Conservation (phyloP, 2,888 invertebrate genomes). For the Gandaritis pyraliata region DNA sequence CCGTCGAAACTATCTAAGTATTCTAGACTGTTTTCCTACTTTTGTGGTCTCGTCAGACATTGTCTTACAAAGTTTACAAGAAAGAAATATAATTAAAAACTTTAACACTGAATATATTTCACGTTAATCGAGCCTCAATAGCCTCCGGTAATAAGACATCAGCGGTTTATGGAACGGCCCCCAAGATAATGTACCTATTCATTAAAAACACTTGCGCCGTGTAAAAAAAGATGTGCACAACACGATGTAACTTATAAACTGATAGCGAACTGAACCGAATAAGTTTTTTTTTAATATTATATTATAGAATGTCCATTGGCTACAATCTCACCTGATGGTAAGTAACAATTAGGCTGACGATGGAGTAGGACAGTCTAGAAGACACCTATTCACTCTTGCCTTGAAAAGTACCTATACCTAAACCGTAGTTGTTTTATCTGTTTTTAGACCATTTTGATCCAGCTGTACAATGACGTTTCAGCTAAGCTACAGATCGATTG, state of each 20-base stretch:
- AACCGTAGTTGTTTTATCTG: too few species aligned
- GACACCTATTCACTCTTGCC: too few species aligned
- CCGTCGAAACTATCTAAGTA: not conserved
- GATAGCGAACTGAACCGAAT: constrained; percentile 8
- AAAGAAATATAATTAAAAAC: constrained; percentile 60
- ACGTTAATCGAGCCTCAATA: constrained; percentile 65
- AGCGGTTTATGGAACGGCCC: constrained; percentile 67
- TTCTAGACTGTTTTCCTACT: not conserved
- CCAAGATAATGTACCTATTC: constrained; percentile 75
- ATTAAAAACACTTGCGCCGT: constrained; percentile 77
- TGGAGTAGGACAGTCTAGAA: too few species aligned
- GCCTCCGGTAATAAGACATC: constrained; percentile 77
- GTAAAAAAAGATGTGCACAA: constrained; percentile 65
- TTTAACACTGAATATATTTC: constrained; percentile 75
- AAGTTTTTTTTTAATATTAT: too few species aligned
- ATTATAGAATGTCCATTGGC: too few species aligned
- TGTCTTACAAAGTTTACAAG: not conserved
- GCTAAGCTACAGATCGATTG: too few species aligned
- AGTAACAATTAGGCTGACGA: too few species aligned
- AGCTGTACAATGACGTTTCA: too few species aligned
- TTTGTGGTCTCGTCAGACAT: constrained; percentile 6
- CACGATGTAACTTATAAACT: constrained; percentile 48
- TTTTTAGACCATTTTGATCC: too few species aligned
- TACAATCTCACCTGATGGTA: too few species aligned
- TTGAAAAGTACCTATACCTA: too few species aligned